phyloP scores from a whole-genome alignment of 1,140 invertebrate species.

The Tetramorium alpestre region DNA sequence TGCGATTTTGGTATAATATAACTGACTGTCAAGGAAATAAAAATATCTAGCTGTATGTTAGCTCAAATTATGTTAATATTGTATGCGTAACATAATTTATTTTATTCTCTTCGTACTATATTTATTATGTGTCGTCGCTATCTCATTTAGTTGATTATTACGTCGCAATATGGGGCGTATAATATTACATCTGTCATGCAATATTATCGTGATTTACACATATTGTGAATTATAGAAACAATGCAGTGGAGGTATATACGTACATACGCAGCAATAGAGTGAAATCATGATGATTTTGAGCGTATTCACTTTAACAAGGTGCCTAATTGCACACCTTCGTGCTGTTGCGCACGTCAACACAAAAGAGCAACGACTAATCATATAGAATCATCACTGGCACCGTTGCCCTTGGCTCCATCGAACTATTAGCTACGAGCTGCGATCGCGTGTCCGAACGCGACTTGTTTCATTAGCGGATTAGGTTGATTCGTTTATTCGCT shows the following conservation, averaged over 20 bases:
- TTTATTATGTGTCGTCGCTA: not conserved
- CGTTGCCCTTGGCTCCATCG: constrained; percentile 21
- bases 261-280: not conserved
- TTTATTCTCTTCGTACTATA: not conserved
- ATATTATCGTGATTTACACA: constrained; percentile 23
- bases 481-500: constrained; percentile 46
- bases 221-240: constrained; percentile 1
- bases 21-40: too few relatives aligned
- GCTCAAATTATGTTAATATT: not conserved
- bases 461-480: constrained; percentile 61
- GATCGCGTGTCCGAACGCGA: constrained; percentile 43
- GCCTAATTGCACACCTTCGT: constrained; percentile 19
- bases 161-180: not conserved
- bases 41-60: too few relatives aligned
- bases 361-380: constrained; percentile 25
- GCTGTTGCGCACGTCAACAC: not conserved
- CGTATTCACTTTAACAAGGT: constrained; percentile 23
- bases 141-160: constrained; percentile 15
- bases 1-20: too few relatives aligned
- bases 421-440: constrained; percentile 39
- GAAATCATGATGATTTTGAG: constrained; percentile 1
- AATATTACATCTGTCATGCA: constrained; percentile 14
- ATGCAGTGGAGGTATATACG: not conserved
- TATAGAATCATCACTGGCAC: not conserved
- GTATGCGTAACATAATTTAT: not conserved